These are phyloP conservation scores for Aporophyla nigra DNA, from an alignment of 2,888 invertebrate species.

Conservation along the genomic window DNA sequence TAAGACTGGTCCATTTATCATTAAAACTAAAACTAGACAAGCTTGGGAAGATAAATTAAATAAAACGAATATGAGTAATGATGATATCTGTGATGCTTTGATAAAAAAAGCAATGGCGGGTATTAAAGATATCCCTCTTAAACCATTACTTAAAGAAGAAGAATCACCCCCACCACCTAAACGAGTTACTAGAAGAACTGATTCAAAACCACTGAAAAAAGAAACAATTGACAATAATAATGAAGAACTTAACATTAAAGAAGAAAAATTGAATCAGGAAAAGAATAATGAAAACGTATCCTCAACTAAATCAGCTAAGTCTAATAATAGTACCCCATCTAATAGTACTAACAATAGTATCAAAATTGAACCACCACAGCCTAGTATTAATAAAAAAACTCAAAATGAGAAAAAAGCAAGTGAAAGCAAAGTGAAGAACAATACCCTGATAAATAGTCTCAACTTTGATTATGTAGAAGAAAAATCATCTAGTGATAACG, in stretches of 20 bases:
- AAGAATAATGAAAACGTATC: conserved; percentile 64
- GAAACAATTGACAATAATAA: conserved; percentile 32
- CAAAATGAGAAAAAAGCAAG: conserved; percentile 26
- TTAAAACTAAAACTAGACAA: conserved; percentile 80
- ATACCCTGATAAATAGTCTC: conserved; percentile 46
- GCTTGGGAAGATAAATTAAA: conserved; percentile 86
- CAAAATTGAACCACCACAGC: conserved; percentile 20
- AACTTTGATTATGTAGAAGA: conserved; percentile 59
- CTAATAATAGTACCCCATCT: conserved; percentile 19
- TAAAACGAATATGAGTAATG: conserved; percentile 86
- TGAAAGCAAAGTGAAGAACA: conserved; percentile 34
- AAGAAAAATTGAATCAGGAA: conserved; percentile 65
- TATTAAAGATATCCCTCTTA: conserved; percentile 78
- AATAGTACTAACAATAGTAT: conserved; percentile 28
- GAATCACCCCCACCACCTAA: conserved; percentile 52
- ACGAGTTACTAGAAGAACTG: conserved; percentile 59
- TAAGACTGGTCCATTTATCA: conserved; percentile 71
- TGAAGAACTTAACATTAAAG: conserved; percentile 68
- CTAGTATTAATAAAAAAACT: conserved; percentile 19
- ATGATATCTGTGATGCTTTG: conserved; percentile 87
- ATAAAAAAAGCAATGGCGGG: conserved; percentile 88
- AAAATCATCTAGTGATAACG: conserved; percentile 47
- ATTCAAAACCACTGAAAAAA: conserved; percentile 50
- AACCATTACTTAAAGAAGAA: conserved; percentile 64
- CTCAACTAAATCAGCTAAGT: conserved; percentile 35